A percentile compares a stretch with the other conserved stretches of the same genome.
Conservation (phyloP, 1,140 invertebrate genomes). For the Drosophila littoralis region DNA sequence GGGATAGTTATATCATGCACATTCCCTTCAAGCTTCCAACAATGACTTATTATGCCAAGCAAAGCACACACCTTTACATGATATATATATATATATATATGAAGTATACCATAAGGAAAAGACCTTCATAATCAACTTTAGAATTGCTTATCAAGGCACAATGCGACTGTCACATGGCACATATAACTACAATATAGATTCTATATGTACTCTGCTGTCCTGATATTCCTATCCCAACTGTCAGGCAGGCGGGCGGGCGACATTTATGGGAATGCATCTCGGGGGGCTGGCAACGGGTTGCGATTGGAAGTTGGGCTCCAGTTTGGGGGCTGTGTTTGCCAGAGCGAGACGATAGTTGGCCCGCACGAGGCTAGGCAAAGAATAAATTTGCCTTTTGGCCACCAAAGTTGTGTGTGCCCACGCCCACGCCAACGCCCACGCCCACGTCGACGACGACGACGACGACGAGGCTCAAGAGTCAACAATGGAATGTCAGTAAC, state of each 20-base stretch:
- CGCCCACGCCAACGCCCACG: neutral
- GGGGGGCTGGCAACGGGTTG: neutral
- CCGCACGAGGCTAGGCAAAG: conserved; percentile 17
- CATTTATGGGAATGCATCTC: conserved; percentile 30
- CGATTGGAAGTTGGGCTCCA: neutral
- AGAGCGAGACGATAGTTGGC: conserved; percentile 9
- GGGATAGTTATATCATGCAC: neutral
- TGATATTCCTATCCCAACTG: conserved; percentile 4
- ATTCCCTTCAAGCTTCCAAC: neutral
- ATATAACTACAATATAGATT: conserved; percentile 23
- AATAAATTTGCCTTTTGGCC: conserved; percentile 73
- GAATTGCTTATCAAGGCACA: conserved; percentile 29
- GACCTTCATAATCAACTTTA: conserved; percentile 1
- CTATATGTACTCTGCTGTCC: conserved; percentile 3
- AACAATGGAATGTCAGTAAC: conserved; percentile 59
- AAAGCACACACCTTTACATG: neutral
- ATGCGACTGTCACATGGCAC: conserved; percentile 5
- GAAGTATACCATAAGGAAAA: neutral
- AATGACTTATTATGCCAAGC: neutral
- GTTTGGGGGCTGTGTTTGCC: neutral
- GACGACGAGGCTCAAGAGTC: conserved; percentile 45
- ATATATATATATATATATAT: no score
- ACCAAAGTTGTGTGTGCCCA: conserved; percentile 56
- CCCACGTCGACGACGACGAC: conserved; percentile 7
- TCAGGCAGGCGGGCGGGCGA: conserved; percentile 4